Conservation (phyloP, 2,888 invertebrate species). For the Zele albiditarsus region DNA sequence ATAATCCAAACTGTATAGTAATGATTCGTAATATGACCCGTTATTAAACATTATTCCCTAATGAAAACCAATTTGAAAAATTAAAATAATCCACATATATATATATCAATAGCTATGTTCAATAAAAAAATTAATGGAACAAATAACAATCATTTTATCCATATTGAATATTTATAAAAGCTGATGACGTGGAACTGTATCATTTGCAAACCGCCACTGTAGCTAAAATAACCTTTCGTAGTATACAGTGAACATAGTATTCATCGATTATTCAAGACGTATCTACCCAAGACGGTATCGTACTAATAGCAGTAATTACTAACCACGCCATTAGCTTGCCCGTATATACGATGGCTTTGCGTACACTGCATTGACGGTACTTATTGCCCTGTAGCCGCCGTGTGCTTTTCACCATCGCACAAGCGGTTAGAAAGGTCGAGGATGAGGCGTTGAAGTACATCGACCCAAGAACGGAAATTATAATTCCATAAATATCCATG, state of each 20-base stretch:
- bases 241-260: conserved; percentile 35
- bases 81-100: not conserved
- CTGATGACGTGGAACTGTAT: not conserved
- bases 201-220: conserved; percentile 11
- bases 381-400: conserved; percentile 19
- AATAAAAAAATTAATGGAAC: not conserved
- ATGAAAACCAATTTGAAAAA: not conserved
- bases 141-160: not conserved
- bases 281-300: conserved; percentile 44
- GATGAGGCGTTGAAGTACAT: conserved; percentile 34
- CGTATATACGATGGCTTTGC: conserved; percentile 32
- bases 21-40: conserved; percentile 16
- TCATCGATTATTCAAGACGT: conserved; percentile 55
- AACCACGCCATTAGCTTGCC: conserved; percentile 56
- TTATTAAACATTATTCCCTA: not conserved
- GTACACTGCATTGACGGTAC: not conserved
- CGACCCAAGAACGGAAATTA: conserved; percentile 37
- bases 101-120: not conserved
- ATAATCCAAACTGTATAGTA: conserved; percentile 19
- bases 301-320: conserved; percentile 60
- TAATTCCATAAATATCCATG: conserved; percentile 41
- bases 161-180: not conserved
- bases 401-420: conserved; percentile 8
- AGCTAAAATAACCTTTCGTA: not conserved
- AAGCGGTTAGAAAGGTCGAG: conserved; percentile 19